Base-by-base conservation (phyloP, 2,888 invertebrate species). In the Amorpha juglandis region DNA sequence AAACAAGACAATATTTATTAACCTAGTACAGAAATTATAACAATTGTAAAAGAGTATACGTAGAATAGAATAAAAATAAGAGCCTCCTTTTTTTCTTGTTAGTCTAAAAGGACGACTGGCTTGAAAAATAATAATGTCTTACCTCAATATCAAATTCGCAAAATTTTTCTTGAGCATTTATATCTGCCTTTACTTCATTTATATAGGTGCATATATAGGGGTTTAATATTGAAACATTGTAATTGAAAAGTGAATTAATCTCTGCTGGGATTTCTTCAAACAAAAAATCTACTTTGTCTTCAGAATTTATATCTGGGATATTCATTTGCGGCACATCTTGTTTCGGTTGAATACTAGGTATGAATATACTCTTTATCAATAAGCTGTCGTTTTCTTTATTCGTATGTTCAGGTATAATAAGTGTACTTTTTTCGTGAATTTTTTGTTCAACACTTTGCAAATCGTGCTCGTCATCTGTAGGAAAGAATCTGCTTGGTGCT, bases 101-200 rank as follows among this genome's bases (percentile, higher is more conserved):
- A 8, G 9, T 38, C 7, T 9, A 38, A 38, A 38, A 0, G 16
- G 11, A 8, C 12, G 27, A 52, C 11, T 6, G 4, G 14, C 14
- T 48, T 6, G 12, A 14, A 12, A 1, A 2, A n/a, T n/a, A 11
- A 52, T 12, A 27, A 52, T 9, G 21, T 52, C 52, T 52, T 79
- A 92, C 92, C 86, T 92, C 91, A 64, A 90, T 86, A 69, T 92
- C 83, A 33, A 92, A 78, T 35, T 78, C 73, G 0, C 74, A 63
- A 82, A 88, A 91, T 65, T 78, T 84, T 45, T 79, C 74, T 74
- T 89, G 87, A 6, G 83, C 81, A 53, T 90, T 82, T 11, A 92
- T 87, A 53, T 90, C 87, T 9, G 86, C 75, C 55, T 69, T 75
- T 1, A 70, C 70, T 70, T 78, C 78, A 63, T 74, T 73, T 47